Evolutionary conservation across 2,888 invertebrate genomes (phyloP), one percentile per base, ranked within the genome.

Genomic region (Apoda limacodes): DNA sequence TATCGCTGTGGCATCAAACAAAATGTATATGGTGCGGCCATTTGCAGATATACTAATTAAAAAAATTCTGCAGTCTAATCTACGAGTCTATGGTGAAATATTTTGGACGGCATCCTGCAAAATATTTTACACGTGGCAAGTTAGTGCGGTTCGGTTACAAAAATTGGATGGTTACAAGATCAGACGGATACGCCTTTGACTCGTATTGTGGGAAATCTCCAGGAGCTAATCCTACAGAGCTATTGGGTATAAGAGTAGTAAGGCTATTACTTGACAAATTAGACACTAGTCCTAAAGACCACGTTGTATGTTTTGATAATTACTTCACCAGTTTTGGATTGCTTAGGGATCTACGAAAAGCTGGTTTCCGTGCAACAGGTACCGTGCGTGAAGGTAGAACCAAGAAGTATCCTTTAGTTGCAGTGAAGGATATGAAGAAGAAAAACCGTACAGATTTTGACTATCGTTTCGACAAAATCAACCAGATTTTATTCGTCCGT

Each of bases 341-440:
- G 15, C 21, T 48, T 20, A n/a, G 25, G 9, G 43, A 45, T 28
- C 30, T 44, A 19, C 19, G 35, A 10, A 23, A 17, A 22, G 9
- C 22, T 29, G 46, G 44, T n/a, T 44, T 31, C 26, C 28, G 41
- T 13, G 40, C 38, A 22, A 45, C 45, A 13, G 45, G 45, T 29
- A 47, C 42, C 10, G 30, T 45, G 12, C 25, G 44, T 22, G 43
- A 45, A n/a, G 43, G 47, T 35, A 29, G 46, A 28, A 43, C 43
- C 5, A 41, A 46, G 25, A 45, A 46, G 33, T 45, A 42, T 37
- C 40, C 45, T 15, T 34, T 45, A 22, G 39, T 28, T 7, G 24
- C 38, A 19, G 35, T 38, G 28, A 43, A 42, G 29, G 30, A 42
- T 19, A 46, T 48, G 44, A 46, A 48, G 31, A 48, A 50, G 32